Conservation (phyloP, 1,140 invertebrate genomes). For the Prorops nasuta region DNA sequence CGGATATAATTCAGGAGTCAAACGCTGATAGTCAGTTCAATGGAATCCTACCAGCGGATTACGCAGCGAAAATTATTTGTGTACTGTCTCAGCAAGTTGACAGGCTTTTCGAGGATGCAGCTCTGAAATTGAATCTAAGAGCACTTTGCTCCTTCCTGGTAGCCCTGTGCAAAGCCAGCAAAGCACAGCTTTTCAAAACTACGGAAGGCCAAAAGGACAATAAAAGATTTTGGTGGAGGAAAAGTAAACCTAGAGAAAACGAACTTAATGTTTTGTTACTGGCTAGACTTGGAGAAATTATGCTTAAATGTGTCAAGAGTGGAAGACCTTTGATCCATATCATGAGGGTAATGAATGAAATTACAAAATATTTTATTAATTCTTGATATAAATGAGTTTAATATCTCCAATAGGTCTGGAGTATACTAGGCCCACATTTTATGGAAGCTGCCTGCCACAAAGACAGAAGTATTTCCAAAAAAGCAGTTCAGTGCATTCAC, state of each 20-base stretch:
- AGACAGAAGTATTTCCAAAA: conserved; percentile 84
- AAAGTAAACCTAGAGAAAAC: conserved; percentile 53
- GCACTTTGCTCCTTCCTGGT: conserved; percentile 79
- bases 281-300: conserved; percentile 81
- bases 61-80: conserved; percentile 84
- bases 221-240: conserved; percentile 59
- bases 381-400: not conserved
- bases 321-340: conserved; percentile 85
- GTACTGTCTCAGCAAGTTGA: conserved; percentile 84
- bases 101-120: conserved; percentile 80
- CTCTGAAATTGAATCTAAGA: conserved; percentile 80
- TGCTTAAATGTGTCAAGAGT: conserved; percentile 81
- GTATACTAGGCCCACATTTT: conserved; percentile 84
- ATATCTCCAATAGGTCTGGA: conserved; percentile 66
- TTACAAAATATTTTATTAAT: not conserved
- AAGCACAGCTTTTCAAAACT: conserved; percentile 70
- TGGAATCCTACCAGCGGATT: conserved; percentile 74
- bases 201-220: conserved; percentile 47
- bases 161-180: conserved; percentile 78
- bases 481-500: conserved; percentile 90
- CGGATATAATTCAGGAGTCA: conserved; percentile 67
- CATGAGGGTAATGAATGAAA: conserved; percentile 62
- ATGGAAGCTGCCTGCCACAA: conserved; percentile 93
- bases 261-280: conserved; percentile 66
- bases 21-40: conserved; percentile 63